Percentiles rank a stretch among this genome's conserved stretches.
Conservation (phyloP, 1,140 invertebrate genomes). For the Antheraea mylitta region DNA sequence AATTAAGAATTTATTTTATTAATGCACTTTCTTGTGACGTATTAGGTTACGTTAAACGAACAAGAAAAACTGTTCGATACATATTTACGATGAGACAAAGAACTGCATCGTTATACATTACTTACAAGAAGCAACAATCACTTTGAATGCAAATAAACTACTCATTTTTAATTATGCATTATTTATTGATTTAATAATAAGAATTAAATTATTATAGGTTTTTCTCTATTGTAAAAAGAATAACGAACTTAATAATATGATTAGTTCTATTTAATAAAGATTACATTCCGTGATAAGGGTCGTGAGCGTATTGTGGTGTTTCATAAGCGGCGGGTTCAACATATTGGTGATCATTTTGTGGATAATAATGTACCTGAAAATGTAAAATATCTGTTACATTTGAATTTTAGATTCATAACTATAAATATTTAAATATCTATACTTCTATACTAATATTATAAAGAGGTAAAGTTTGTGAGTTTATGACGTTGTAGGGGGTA, state of each 20-base stretch:
- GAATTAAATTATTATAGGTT: conserved; percentile 2
- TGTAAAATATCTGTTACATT: not conserved
- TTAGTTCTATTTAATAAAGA: not conserved
- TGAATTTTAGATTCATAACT: not conserved
- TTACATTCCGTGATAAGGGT: conserved; percentile 59
- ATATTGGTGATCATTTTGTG: conserved; percentile 32
- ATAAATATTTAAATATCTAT: too few relatives aligned
- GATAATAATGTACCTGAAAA: conserved; percentile 34
- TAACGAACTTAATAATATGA: conserved; percentile 4
- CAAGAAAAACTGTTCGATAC: conserved; percentile 17
- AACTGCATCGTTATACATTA: conserved; percentile 5
- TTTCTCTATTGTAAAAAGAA: conserved; percentile 1
- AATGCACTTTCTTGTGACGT: conserved; percentile 75
- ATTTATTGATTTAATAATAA: conserved; percentile 1
- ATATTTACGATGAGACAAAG: conserved; percentile 31
- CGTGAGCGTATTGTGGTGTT: conserved; percentile 42
- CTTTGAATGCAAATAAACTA: conserved; percentile 6
- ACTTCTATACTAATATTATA: too few relatives aligned
- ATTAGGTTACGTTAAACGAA: conserved; percentile 25
- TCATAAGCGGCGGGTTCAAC: conserved; percentile 32
- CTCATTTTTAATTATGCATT: not conserved
- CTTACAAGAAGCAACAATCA: not conserved
- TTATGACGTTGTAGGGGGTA: too few relatives aligned
- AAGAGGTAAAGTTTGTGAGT: too few relatives aligned
- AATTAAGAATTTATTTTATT: conserved; percentile 75